Conservation (phyloP, 2,797 vertebrate genomes). For the Chelidonichthys spinosus region DNA sequence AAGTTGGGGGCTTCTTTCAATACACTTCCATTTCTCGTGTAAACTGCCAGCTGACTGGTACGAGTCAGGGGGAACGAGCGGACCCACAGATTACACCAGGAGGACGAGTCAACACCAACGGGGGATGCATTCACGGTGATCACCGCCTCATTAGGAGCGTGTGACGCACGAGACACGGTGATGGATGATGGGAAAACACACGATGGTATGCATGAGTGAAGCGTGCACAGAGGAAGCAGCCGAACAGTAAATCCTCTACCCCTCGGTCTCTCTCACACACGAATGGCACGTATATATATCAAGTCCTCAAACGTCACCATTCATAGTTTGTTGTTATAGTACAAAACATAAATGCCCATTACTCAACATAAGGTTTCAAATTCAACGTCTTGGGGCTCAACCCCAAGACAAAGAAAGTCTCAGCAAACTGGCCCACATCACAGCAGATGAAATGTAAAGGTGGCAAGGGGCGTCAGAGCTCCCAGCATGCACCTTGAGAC, state of each 20-base stretch:
- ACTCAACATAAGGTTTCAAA: slow-evolving; percentile 21
- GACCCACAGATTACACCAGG: slow-evolving; percentile 1
- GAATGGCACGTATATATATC: slow-evolving; percentile 4
- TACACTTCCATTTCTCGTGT: slow-evolving; percentile 2
- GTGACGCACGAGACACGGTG: slow-evolving; percentile 62
- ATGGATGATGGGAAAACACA: slow-evolving; percentile 68
- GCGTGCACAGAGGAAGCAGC: slow-evolving; percentile 25
- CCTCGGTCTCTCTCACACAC: slow-evolving; percentile 14
- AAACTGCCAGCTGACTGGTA: slow-evolving; percentile 9
- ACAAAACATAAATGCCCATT: slow-evolving; percentile 48
- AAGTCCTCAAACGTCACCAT: slow-evolving; percentile 1
- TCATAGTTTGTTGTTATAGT: slow-evolving; percentile 36
- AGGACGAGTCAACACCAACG: slow-evolving; percentile 39
- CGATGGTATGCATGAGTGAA: slow-evolving; percentile 53
- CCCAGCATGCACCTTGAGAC: background rate
- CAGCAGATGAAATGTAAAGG: slow-evolving; percentile 12
- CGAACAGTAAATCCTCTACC: slow-evolving; percentile 64
- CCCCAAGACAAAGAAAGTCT: background rate
- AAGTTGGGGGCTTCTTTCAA: slow-evolving; percentile 14
- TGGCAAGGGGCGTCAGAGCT: background rate
- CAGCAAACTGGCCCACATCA: background rate
- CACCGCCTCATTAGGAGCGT: slow-evolving; percentile 52
- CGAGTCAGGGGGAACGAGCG: slow-evolving; percentile 9
- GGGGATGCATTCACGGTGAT: slow-evolving; percentile 47
- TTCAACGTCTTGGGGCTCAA: slow-evolving; percentile 18